Evolutionary conservation across 2,113 vertebrate species (phyloP), one percentile per base, ranked within the genome.

Genomic region (Ceuthmochares aereus): DNA sequence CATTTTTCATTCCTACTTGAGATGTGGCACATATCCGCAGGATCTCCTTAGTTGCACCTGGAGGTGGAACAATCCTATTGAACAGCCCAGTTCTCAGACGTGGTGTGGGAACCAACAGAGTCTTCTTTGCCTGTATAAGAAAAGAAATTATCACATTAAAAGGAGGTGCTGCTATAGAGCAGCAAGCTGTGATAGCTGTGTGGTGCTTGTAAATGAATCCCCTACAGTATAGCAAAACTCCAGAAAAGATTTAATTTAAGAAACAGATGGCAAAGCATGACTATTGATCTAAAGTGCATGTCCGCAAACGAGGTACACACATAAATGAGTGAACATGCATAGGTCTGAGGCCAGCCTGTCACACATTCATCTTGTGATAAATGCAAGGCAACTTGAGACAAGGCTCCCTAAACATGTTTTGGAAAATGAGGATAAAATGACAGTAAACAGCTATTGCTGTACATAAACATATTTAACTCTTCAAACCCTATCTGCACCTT

Each of bases 71-170:
- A 52, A 99, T 99, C 90, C 84, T 98, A 72, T 99, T 99, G 96
- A 99, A 99, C 51, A 99, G 96, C 6, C 99, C 99, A 0, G 97
- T 98, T 51, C 98, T 98, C 86, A 99, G 98, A 5, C 99, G 98
- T 13, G 99, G 99, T 5, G 99, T 99, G 17, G 99, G 99, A 62
- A 99, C 99, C 96, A 99, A 89, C 86, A 99, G 78, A 2, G 98
- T 99, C 96, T 99, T 99, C 82, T 92, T 96, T 54, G 98, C 99
- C 99, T 99, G 97, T 7, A 56, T 73, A 81, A 91, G 23, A 90
- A 69, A 95, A 72, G 27, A 42, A 45, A 20, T 34, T 21, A 58
- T 16, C 14, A 54, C 23, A 1, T 58, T 25, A 89, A 45, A 90
- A 79, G 2, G 19, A 55, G 37, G 17, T 6, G 6, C 32, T 63